Evolutionary conservation across 2,888 invertebrate genomes (phyloP), one percentile per base, ranked within the genome.

Genomic region (Lasioglossum marginatum): DNA sequence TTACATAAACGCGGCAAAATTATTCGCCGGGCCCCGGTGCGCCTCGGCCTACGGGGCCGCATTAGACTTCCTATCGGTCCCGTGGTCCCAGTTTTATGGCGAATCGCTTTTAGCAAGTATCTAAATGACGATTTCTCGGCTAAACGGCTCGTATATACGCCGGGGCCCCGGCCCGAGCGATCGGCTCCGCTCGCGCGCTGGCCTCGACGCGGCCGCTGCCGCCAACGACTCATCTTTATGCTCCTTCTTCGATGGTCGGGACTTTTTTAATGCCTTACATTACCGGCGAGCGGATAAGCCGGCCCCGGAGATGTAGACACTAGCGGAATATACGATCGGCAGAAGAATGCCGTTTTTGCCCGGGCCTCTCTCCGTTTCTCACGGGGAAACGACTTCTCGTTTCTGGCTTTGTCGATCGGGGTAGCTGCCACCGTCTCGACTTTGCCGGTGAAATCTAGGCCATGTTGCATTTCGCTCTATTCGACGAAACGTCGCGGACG

Each of bases 91-190:
- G 92, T 92, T 94, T 94, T 94, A 94, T 93, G 92, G 93, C 94
- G 93, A 93, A 93, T 94, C 94, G 94, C 94, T 94, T 94, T 94
- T 93, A 94, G 94, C 93, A 92, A 93, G 92, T 93, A 93, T 94
- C 94, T 94, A 93, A 94, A 94, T 93, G 93, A 93, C 92, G 92
- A 93, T 92, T 93, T 91, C 91, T 91, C 89, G 90, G 81, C 85
- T 87, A 90, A 91, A 87, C 90, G 87, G 85, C 87, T 87, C 87
- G 85, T 87, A 88, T 89, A 89, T 83, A 86, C 40, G 10, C 76
- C 52, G 31, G 40, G 45, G 3, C 10, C 57, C n/a, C n/a, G n/a
- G 12, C 57, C 31, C 31, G 16, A 73, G 31, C 66, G 66, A 31
- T 73, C 70, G 60, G 43, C 31, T 31, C n/a, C 19, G 66, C 34